Evolutionary conservation across 2,797 vertebrate species (phyloP), one percentile per base, ranked within the genome.

Genomic region (Cercopithecus mitis): DNA sequence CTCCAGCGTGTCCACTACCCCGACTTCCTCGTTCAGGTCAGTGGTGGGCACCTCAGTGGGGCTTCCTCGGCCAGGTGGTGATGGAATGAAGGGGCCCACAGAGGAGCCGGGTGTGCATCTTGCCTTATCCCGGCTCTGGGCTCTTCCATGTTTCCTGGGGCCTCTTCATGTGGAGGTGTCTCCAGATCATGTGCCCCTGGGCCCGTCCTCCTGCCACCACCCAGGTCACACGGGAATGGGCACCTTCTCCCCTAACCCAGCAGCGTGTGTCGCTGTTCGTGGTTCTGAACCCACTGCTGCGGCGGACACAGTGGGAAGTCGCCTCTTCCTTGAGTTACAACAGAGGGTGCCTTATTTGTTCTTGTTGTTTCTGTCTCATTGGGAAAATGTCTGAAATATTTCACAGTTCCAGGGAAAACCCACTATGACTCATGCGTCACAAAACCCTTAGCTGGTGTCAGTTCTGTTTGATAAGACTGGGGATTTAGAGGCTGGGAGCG

Each of bases 21-120:
- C 0, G 70, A 45, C 89, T 99, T 98, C 97, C 89, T 98, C 1
- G 61, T 93, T 24, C 98, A 99, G 99, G 99, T 99, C 84, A 97
- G 98, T 12, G 3, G 30, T 4, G 55, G 39, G 36, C 20, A 41
- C 24, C 84, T 43, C 55, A 41, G 50, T 30, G 22, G 1, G 33
- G 61, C 61, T 67, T n/a, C 33, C 41, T 27, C 39, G 4, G 17
- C 30, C 57, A 77, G 83, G 19, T 19, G 24, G 4, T 4, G 14
- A 92, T 7, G 10, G 33, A 61, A 25, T 39, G n/a, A 41, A 85
- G 70, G 73, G 45, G 4, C 30, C 75, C 11, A 0, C 27, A 36
- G n/a, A 86, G 52, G 45, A 43, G 8, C 24, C n/a, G 52, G 72
- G 50, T 24, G 2, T 13, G 47, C 8, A 0, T 61, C 27, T 25